A percentile compares a stretch with the other conserved stretches of the same genome.
phyloP scores from a whole-genome alignment of 2,888 invertebrate genomes.

The Macrophya annulata region DNA sequence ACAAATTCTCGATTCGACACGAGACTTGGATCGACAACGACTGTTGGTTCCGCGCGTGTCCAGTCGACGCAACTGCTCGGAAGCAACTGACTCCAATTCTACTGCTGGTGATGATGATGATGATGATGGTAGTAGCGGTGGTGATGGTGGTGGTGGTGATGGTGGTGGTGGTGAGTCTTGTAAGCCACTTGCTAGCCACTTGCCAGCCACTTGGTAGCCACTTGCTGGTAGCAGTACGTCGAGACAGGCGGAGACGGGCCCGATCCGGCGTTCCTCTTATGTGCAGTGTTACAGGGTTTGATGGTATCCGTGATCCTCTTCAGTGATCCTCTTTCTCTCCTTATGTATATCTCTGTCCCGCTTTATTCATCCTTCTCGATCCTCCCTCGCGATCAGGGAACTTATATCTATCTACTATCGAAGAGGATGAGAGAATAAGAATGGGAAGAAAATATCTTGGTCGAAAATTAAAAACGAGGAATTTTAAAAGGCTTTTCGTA shows the following conservation, averaged over 20 bases:
- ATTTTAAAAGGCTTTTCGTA: too few species aligned
- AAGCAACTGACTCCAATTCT: slow-evolving; percentile 71
- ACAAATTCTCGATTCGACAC: slow-evolving; percentile 2
- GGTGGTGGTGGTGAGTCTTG: slow-evolving; percentile 44
- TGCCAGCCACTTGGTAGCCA: slow-evolving; percentile 50
- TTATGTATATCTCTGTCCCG: slow-evolving; percentile 1
- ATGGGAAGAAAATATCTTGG: background rate
- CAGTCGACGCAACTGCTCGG: slow-evolving; percentile 76
- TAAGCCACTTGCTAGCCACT: slow-evolving; percentile 51
- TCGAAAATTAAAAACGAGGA: background rate
- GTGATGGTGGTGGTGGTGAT: background rate
- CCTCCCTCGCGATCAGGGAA: slow-evolving; percentile 20
- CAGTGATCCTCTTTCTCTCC: slow-evolving; percentile 25
- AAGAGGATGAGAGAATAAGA: background rate
- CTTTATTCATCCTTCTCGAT: slow-evolving; percentile 2
- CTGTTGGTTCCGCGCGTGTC: slow-evolving; percentile 60
- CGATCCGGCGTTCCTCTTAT: slow-evolving; percentile 12
- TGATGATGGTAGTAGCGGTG: background rate
- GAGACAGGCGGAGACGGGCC: slow-evolving; percentile 43
- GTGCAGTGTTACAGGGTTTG: background rate
- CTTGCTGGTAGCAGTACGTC: slow-evolving; percentile 49
- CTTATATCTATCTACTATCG: background rate
- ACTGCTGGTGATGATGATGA: slow-evolving; percentile 30
- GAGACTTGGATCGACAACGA: slow-evolving; percentile 31
- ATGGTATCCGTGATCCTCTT: background rate